Conservation (phyloP, 2,797 vertebrate genomes). For the Microcaecilia unicolor region DNA sequence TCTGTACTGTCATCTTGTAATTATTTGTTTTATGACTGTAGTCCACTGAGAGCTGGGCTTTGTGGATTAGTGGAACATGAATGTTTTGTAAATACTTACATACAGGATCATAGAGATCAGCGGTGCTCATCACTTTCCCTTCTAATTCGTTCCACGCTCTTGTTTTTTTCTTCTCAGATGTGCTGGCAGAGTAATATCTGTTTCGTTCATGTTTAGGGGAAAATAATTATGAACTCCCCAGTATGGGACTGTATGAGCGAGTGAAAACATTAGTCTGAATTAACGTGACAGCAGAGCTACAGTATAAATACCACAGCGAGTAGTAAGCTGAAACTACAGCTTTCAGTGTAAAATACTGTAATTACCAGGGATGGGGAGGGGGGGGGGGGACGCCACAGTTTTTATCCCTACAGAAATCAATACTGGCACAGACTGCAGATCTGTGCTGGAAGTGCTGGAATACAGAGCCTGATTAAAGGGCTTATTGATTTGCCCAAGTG, state of each 20-base stretch:
- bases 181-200: slow-evolving; percentile 33
- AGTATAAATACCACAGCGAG: slow-evolving; percentile 31
- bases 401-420: slow-evolving; percentile 46
- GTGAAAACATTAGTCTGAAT: slow-evolving; percentile 35
- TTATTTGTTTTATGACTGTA: no score
- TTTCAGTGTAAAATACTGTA: slow-evolving; percentile 43
- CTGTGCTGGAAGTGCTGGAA: slow-evolving; percentile 25
- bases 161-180: slow-evolving; percentile 22
- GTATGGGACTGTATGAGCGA: slow-evolving; percentile 11
- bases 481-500: slow-evolving; percentile 39
- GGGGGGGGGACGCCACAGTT: slow-evolving; percentile 27
- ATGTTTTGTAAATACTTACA: no score
- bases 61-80: no score
- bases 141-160: slow-evolving; percentile 12
- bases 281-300: slow-evolving; percentile 31
- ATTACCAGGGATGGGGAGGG: slow-evolving; percentile 37
- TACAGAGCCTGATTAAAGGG: slow-evolving; percentile 29
- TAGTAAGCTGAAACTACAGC: slow-evolving; percentile 34
- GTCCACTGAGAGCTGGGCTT: no score
- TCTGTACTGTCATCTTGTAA: no score
- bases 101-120: no score
- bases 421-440: slow-evolving; percentile 31
- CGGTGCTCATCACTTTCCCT: not conserved
- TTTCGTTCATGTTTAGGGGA: slow-evolving; percentile 20
- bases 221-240: slow-evolving; percentile 37